Evolutionary conservation across 2,113 vertebrate species (phyloP), one percentile per base, ranked within the genome.

Genomic region (Antennarius striatus): DNA sequence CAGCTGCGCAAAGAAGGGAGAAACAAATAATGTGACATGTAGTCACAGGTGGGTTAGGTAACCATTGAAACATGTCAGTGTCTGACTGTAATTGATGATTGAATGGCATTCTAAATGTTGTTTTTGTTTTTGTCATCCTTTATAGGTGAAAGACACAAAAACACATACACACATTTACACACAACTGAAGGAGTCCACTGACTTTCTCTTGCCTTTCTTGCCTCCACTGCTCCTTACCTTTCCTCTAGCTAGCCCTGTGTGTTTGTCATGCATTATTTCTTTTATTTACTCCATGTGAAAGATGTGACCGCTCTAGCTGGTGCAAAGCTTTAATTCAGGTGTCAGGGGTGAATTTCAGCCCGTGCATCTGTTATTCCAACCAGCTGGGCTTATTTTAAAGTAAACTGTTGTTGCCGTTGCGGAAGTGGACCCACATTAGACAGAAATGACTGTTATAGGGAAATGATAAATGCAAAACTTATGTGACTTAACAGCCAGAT

Each of bases 101-200:
- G 1, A 5, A 47, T 77, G 52, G 29, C 40, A 58, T 17, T 74
- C 77, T 92, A 90, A 92, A 30, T 62, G 77, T 67, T 85, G 16
- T 77, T 72, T 82, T 82, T 83, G 47, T 80, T 57, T 72, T 80
- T 86, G 59, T 87, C 85, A 72, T 90, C 87, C 75, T 76, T 77
- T 73, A 36, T 82, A 93, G 93, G 93, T 93, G 89, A 93, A 90
- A 88, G 68, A 85, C 75, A 56, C 83, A 72, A 1, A 72, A 71
- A 63, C 66, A 70, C 17, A 70, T 43, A 51, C 58, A 63, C 56
- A 68, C 42, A 70, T 32, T 7, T 2, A 72, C 62, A 80, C 74
- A 81, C 66, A 72, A 42, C 39, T 63, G 56, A 65, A 10, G 14
- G 36, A 45, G 50, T 56, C 40, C 22, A 4, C 7, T 52, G 29